Base-by-base conservation (phyloP, 2,888 invertebrate genomes). In the Spodoptera picta region DNA sequence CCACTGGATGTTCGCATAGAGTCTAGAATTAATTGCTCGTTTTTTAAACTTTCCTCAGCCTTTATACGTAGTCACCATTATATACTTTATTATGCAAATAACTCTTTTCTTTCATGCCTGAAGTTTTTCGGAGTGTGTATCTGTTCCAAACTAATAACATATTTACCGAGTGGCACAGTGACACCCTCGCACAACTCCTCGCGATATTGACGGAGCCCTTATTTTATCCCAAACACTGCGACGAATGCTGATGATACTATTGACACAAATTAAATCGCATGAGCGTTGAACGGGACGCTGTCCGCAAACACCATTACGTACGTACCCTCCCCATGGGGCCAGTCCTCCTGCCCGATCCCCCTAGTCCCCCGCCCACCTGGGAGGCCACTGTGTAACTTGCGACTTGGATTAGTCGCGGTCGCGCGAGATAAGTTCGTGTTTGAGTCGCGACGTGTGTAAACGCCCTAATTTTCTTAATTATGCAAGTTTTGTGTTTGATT, bases 221-320 rank as follows among this genome's bases (percentile, higher is more conserved):
- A 75, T 72, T 75, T 72, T 71, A 57, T 64, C 48, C 49, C 72
- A 75, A 72, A 75, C 71, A 70, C 65, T 61, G 53, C 62, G 54
- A 64, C 76, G 27, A 50, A 19, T 64, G 56, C 54, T 65, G 69
- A 72, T 60, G 53, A 75, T 62, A 70, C 65, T 79, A 73, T 77
- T 77, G 77, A 83, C 78, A 81, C 75, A 82, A 85, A 83, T 84
- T 81, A 80, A 83, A 83, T 84, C 77, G 75, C 76, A 80, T 64
- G 70, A 68, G 65, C 72, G 60, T 56, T 63, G 77, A 69, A 78
- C 74, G 67, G 75, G 79, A 72, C 78, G 69, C 65, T 78, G 80
- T 76, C 73, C 73, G 82, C 81, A 85, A 84, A 85, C 81, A 86
- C 81, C 81, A 84, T 86, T 86, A 84, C 81, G 57, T 66, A 64